Evolutionary conservation across 2,113 vertebrate species (phyloP).

Genomic region (Puntigrus tetrazona): DNA sequence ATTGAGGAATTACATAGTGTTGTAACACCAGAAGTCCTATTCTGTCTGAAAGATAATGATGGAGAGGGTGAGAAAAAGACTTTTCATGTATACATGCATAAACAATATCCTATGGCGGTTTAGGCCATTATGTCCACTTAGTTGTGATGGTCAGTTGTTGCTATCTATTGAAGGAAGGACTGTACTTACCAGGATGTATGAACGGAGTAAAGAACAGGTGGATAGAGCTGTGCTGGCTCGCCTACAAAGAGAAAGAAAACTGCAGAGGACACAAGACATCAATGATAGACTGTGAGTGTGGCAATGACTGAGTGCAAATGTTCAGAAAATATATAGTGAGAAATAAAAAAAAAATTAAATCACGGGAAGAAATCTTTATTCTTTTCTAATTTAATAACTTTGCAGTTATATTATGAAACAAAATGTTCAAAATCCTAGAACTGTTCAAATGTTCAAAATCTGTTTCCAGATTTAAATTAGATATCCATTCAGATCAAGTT

Average conservation of each 20-base stretch:
- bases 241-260: conserved; percentile 66
- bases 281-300: conserved; percentile 70
- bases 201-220: conserved; percentile 72
- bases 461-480: background rate
- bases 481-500: background rate
- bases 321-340: background rate
- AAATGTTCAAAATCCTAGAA: too few relatives aligned
- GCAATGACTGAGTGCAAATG: background rate
- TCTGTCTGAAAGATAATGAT: conserved; percentile 79
- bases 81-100: background rate
- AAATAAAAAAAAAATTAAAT: background rate
- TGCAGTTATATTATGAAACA: background rate
- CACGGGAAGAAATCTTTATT: background rate
- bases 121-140: background rate
- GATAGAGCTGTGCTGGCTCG: conserved; percentile 71
- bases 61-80: conserved; percentile 73
- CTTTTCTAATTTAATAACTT: background rate
- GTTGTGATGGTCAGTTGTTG: conserved; percentile 63
- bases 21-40: conserved; percentile 79
- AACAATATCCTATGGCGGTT: background rate
- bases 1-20: conserved; percentile 69
- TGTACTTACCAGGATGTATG: conserved; percentile 69
- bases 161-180: conserved; percentile 62
- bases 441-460: too few relatives aligned
- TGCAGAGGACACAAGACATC: conserved; percentile 58